Conservation (phyloP, 2,888 invertebrate species). For the Morpho achilles region DNA sequence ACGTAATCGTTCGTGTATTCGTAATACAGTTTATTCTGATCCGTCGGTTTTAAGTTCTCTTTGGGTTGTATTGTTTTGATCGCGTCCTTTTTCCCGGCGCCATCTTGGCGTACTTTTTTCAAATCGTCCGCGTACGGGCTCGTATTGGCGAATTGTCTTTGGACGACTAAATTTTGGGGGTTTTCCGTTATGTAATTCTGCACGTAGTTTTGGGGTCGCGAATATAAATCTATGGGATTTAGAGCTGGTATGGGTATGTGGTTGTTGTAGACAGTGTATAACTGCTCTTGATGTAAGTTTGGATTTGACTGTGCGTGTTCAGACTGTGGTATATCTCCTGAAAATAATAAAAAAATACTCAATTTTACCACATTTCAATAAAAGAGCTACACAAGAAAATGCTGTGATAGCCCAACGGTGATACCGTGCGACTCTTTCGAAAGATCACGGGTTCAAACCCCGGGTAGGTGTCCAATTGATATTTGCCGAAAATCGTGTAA, state of each 20-base stretch:
- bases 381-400: no score
- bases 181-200: slow-evolving; percentile 53
- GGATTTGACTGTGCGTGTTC: slow-evolving; percentile 38
- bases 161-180: slow-evolving; percentile 64
- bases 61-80: slow-evolving; percentile 54
- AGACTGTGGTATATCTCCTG: slow-evolving; percentile 50
- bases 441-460: no score
- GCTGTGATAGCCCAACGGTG: no score
- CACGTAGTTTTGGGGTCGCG: slow-evolving; percentile 50
- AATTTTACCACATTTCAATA: no score
- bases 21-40: slow-evolving; percentile 57
- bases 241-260: slow-evolving; percentile 39
- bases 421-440: no score
- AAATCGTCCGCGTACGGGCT: slow-evolving; percentile 52
- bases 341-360: background rate
- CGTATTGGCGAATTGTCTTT: slow-evolving; percentile 55
- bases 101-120: slow-evolving; percentile 50
- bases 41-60: slow-evolving; percentile 59
- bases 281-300: slow-evolving; percentile 44
- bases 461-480: no score
- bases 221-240: slow-evolving; percentile 45
- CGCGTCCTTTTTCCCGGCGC: slow-evolving; percentile 35
- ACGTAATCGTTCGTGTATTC: slow-evolving; percentile 37
- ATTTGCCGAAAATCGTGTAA: no score
- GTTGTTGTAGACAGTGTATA: slow-evolving; percentile 52